phyloP scores from a whole-genome alignment of 2,888 invertebrate genomes.

The Meghimatium bilineatum region DNA sequence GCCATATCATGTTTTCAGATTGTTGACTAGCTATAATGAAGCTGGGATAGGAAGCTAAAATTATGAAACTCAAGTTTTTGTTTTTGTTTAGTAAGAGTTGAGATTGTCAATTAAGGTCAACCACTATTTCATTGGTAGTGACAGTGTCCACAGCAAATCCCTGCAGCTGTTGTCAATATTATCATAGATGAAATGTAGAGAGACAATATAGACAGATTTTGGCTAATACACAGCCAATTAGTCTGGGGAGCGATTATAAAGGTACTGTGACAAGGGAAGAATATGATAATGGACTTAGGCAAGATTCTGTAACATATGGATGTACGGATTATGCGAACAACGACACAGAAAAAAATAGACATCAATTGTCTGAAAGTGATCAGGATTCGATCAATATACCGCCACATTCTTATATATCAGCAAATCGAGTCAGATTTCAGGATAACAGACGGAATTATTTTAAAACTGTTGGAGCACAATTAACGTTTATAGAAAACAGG shows the following conservation, averaged over 20 bases:
- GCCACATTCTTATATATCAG: neutral
- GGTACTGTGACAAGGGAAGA: constrained; percentile 20
- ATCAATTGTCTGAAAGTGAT: neutral
- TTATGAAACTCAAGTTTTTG: no score
- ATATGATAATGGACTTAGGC: neutral
- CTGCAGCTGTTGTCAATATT: no score
- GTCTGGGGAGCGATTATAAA: constrained; percentile 43
- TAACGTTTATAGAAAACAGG: neutral
- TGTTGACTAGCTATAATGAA: no score
- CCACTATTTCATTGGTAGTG: no score
- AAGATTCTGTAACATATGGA: constrained; percentile 14
- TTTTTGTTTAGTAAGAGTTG: no score
- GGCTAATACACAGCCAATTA: neutral
- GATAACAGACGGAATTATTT: neutral
- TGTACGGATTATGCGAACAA: neutral
- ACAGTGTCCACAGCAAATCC: no score
- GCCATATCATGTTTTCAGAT: no score
- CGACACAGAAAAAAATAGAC: neutral
- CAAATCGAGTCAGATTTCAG: neutral
- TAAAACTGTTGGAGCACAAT: neutral
- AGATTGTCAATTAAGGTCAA: no score
- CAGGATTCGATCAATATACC: neutral
- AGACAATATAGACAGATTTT: no score
- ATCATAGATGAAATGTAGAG: no score
- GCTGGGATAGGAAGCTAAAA: no score